Evolutionary conservation across 2,797 vertebrate genomes (phyloP).

Genomic region (Percopsis omiscomaycus): DNA sequence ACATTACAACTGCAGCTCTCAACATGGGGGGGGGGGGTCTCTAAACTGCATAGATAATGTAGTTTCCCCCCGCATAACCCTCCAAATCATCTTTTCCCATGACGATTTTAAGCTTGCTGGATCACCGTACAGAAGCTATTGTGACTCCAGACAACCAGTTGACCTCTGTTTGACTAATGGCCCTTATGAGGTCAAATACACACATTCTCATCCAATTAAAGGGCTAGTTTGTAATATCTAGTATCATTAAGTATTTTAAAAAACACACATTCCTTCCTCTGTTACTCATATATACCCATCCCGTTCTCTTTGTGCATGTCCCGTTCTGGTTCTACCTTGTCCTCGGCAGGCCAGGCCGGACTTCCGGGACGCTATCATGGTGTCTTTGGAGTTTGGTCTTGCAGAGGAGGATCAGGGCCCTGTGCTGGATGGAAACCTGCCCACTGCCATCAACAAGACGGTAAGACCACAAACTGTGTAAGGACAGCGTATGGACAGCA

Average conservation of each 20-base stretch:
- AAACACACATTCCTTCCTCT: too few species aligned
- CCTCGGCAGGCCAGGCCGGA: conserved; percentile 84
- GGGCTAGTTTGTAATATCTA: too few species aligned
- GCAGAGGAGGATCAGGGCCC: conserved; percentile 86
- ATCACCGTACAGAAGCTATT: too few species aligned
- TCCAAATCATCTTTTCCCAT: too few species aligned
- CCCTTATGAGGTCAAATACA: too few species aligned
- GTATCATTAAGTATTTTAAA: too few species aligned
- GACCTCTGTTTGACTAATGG: too few species aligned
- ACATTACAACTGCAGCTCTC: neutral
- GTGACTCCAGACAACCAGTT: too few species aligned
- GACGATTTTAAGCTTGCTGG: too few species aligned
- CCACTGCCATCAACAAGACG: conserved; percentile 85
- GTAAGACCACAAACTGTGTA: conserved; percentile 71
- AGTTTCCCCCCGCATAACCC: too few species aligned
- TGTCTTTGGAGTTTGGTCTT: conserved; percentile 88
- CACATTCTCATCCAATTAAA: too few species aligned
- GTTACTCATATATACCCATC: neutral
- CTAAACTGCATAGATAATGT: too few species aligned
- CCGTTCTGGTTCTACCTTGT: neutral
- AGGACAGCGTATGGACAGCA: neutral
- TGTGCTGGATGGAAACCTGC: conserved; percentile 84
- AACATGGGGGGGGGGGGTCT: neutral
- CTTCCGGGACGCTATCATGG: conserved; percentile 88
- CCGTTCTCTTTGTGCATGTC: neutral